These are phyloP conservation scores for Vespertilio murinus DNA, from an alignment of 2,797 vertebrate genomes.

Conservation along the genomic window DNA sequence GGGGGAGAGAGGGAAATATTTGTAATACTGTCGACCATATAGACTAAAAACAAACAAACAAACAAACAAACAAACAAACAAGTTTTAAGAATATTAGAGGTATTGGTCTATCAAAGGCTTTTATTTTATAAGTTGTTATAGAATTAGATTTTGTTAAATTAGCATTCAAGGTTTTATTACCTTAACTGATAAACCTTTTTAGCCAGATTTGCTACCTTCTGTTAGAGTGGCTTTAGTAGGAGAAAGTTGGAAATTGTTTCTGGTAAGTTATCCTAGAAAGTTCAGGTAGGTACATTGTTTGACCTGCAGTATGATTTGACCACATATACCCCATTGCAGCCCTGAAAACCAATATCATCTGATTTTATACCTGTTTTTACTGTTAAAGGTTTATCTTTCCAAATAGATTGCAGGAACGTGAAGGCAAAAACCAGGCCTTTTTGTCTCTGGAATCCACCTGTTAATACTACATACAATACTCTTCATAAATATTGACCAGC, in stretches of 20 bases:
- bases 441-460: not conserved
- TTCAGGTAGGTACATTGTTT: not conserved
- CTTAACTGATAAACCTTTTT: not conserved
- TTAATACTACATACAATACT: not conserved
- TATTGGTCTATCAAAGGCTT: not conserved
- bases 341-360: not conserved
- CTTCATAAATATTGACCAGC: not conserved
- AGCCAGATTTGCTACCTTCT: not conserved
- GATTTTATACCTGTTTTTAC: not conserved
- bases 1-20: too few relatives aligned
- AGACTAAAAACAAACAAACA: too few relatives aligned
- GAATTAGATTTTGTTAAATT: not conserved
- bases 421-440: not conserved
- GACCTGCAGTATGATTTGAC: not conserved
- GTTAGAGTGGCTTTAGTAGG: not conserved
- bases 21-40: too few relatives aligned
- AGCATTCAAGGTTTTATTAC: not conserved
- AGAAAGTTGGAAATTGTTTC: not conserved
- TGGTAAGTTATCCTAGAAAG: slow-evolving; percentile 18
- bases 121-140: not conserved
- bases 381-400: not conserved
- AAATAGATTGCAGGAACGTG: not conserved
- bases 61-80: too few relatives aligned
- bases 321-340: not conserved
- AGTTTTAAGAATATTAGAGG: not conserved